phyloP scores from a whole-genome alignment of 2,797 vertebrate species.

The Brachymystax lenok region DNA sequence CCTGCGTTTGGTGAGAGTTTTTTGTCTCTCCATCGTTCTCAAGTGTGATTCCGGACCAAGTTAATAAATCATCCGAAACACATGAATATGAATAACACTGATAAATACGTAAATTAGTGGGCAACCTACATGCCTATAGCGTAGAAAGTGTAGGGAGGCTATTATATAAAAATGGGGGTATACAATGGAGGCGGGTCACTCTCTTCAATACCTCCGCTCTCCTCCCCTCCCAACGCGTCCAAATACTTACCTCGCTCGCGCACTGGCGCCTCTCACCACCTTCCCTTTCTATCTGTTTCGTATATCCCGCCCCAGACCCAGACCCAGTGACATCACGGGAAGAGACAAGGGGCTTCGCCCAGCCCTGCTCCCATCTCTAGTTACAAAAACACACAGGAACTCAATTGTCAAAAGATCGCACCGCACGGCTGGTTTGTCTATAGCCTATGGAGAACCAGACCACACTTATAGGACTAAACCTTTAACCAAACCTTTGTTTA shows the following conservation, averaged over 20 bases:
- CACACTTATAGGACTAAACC: constrained; percentile 6
- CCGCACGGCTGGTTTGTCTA: constrained; percentile 26
- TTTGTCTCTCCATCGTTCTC: neutral
- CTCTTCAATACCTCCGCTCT: neutral
- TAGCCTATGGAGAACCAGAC: constrained; percentile 31
- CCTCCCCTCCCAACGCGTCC: constrained; percentile 16
- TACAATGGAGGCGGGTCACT: neutral
- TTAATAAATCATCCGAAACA: neutral
- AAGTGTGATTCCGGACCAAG: neutral
- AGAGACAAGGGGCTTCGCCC: constrained; percentile 69
- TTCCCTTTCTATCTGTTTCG: constrained; percentile 45
- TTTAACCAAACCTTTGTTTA: neutral
- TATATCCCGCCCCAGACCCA: constrained; percentile 57
- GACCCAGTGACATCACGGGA: constrained; percentile 72
- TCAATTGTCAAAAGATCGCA: constrained; percentile 75
- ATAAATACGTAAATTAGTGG: neutral
- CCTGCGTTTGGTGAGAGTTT: neutral
- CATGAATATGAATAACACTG: neutral
- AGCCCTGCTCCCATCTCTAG: constrained; percentile 41
- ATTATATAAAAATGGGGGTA: too few species aligned
- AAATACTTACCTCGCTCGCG: neutral
- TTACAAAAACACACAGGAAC: constrained; percentile 67
- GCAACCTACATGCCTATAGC: neutral
- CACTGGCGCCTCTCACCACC: constrained; percentile 51
- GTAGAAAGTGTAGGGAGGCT: neutral